Base-by-base conservation (phyloP, 2,888 invertebrate species). In the Beris morrisii region DNA sequence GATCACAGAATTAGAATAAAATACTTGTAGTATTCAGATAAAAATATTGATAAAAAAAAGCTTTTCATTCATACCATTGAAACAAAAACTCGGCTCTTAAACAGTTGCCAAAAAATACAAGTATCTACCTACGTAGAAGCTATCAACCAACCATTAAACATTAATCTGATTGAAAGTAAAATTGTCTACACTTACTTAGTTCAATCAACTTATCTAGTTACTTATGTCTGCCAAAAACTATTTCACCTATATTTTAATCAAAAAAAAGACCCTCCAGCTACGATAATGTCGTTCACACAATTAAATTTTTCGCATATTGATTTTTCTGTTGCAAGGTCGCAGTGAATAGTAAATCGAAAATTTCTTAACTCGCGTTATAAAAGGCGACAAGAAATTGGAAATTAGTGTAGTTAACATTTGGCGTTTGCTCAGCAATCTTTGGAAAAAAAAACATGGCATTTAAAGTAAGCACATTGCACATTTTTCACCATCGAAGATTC, bases 381-480 rank as follows among this genome's bases (percentile, higher is more conserved):
- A 59, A 59, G 32, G 32, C 59, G 59, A 59, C 48, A 57, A 57
- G 57, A 57, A 59, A 59, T 48, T 59, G 48, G 59, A 59, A 48
- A 59, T 59, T 48, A n/a, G 48, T 59, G 48, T 50, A 59, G 59
- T 50, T 32, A 44, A 13, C 50, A 31, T 48, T 59, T 30, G 48
- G 59, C 50, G 32, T 28, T 31, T 48, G 59, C 50, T 48, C 54
- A 31, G 54, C 32, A 13, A 59, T 15, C 32, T 31, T 15, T 50
- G 30, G 1, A 28, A 52, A 52, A 15, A 22, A 38, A 15, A 55
- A 55, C 54, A 64, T 64, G 64, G 64, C 64, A 64, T 64, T 64
- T 31, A 64, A 64, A 46, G 64, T 64, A 64, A 45, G 64, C 4
- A 12, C 3, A 44, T 44, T 44, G 44, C 2, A 2, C n/a, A n/a